Conservation (phyloP, 2,888 invertebrate genomes). For the Epinotia brunnichana region DNA sequence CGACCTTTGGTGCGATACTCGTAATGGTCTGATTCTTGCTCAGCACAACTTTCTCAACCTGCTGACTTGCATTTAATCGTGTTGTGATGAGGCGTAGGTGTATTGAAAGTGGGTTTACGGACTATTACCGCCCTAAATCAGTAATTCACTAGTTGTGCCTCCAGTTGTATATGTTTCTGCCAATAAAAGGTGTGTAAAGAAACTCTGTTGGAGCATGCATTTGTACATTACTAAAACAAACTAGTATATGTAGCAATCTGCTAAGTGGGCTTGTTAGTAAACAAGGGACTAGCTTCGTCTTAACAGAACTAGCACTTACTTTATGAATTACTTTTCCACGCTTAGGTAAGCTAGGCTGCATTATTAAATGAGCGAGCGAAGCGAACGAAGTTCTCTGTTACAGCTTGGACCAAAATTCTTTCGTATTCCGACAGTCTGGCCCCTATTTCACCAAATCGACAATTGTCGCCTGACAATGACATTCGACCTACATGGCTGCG, state of each 20-base stretch:
- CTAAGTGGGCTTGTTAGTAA: slow-evolving; percentile 6
- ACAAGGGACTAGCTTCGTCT: background rate
- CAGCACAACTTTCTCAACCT: too few species aligned
- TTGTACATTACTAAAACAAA: background rate
- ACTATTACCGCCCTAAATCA: too few species aligned
- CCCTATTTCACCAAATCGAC: too few species aligned
- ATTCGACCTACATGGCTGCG: too few species aligned
- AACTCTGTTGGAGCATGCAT: background rate
- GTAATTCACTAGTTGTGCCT: background rate
- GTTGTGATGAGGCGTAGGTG: too few species aligned
- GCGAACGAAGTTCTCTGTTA: background rate
- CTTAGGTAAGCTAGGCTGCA: too few species aligned
- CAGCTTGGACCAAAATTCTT: background rate
- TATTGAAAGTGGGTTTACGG: too few species aligned
- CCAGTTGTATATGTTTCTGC: background rate
- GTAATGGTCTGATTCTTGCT: too few species aligned
- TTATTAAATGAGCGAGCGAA: background rate
- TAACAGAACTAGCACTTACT: background rate
- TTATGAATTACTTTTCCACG: background rate
- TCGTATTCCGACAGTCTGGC: too few species aligned
- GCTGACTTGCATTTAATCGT: too few species aligned
- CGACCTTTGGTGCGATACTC: too few species aligned
- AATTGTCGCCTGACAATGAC: too few species aligned
- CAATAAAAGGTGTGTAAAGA: background rate
- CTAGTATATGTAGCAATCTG: background rate